These are phyloP conservation scores for Neoaliturus tenellus DNA, from an alignment of 2,888 invertebrate species.

Conservation along the genomic window DNA sequence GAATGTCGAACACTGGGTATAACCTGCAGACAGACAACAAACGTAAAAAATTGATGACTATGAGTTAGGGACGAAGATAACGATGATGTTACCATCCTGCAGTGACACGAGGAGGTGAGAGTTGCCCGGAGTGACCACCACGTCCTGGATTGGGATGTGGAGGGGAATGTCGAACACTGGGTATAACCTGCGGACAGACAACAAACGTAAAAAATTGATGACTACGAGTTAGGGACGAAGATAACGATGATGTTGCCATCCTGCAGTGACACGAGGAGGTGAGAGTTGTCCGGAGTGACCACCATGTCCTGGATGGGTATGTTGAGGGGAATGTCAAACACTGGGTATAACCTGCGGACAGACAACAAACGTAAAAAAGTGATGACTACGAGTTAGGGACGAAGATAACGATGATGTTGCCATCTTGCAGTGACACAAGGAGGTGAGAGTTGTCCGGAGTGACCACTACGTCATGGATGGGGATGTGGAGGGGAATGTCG, in stretches of 20 bases:
- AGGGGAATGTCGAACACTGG: slow-evolving; percentile 75
- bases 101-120: slow-evolving; percentile 78
- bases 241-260: no score
- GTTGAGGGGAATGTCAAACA: no score
- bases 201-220: no score
- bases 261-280: no score
- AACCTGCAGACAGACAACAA: slow-evolving; percentile 71
- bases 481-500: slow-evolving; percentile 75
- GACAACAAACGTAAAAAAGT: no score
- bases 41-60: no score
- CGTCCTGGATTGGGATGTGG: slow-evolving; percentile 74
- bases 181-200: slow-evolving; percentile 72
- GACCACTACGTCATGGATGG: slow-evolving; percentile 74
- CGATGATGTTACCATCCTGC: slow-evolving; percentile 76
- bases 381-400: no score
- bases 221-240: no score
- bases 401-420: no score
- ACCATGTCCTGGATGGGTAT: no score
- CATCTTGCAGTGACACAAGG: slow-evolving; percentile 76
- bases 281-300: no score
- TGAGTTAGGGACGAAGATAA: slow-evolving; percentile 71
- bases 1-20: slow-evolving; percentile 75
- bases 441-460: slow-evolving; percentile 77
- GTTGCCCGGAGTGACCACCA: slow-evolving; percentile 74
- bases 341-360: no score